Conservation (phyloP, 2,113 vertebrate species). For the Thunnus maccoyii region DNA sequence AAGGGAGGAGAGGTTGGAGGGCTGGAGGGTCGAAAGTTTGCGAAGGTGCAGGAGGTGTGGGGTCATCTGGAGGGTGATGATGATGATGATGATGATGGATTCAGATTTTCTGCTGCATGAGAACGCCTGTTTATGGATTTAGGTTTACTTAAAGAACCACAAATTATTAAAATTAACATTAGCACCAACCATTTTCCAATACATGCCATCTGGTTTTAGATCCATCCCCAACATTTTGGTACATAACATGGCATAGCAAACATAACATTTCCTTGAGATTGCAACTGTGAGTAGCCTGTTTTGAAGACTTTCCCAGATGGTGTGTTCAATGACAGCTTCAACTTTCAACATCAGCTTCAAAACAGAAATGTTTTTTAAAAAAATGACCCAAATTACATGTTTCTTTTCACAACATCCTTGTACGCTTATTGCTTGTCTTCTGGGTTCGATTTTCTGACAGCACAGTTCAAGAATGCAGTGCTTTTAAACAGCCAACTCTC, state of each 20-base stretch:
- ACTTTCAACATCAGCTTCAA: not conserved
- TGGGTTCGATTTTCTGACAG: not conserved
- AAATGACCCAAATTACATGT: not conserved
- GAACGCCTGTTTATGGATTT: not conserved
- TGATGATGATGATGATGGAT: slow-evolving; percentile 5
- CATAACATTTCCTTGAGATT: not conserved
- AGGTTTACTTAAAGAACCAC: not conserved
- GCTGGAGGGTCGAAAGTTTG: slow-evolving; percentile 35
- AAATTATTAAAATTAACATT: not conserved
- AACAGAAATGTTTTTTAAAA: not conserved
- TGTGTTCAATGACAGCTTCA: not conserved
- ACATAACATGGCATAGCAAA: no score
- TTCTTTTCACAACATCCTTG: not conserved
- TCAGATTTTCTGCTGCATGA: slow-evolving; percentile 14
- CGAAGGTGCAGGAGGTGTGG: slow-evolving; percentile 30
- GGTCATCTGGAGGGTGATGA: slow-evolving; percentile 57
- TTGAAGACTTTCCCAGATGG: not conserved
- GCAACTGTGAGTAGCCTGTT: not conserved
- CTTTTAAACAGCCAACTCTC: no score
- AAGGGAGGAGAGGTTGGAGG: slow-evolving; percentile 38
- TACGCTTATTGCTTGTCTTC: slow-evolving; percentile 11
- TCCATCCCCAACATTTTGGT: not conserved
- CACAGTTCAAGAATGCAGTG: not conserved
- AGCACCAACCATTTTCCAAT: not conserved
- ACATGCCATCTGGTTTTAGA: not conserved